phyloP scores from a whole-genome alignment of 2,888 invertebrate genomes.

The Macrophya annulata region DNA sequence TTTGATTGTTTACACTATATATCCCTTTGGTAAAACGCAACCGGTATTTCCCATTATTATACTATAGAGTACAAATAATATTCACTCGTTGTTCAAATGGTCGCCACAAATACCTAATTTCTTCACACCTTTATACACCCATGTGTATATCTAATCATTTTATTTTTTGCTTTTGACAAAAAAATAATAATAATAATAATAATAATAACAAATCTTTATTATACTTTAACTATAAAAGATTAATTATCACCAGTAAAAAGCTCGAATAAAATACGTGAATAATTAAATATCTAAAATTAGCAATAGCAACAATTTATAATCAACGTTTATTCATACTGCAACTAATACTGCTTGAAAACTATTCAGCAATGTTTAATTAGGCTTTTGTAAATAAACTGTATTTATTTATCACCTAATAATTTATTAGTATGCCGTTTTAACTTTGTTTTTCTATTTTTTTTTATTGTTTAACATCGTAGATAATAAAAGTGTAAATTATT shows the following conservation, averaged over 20 bases:
- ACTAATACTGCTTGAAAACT: conserved; percentile 22
- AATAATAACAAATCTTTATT: no score
- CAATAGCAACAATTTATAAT: neutral
- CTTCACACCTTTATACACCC: no score
- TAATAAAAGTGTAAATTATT: neutral
- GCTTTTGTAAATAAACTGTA: neutral
- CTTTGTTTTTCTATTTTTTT: no score
- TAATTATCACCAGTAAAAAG: neutral
- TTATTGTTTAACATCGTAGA: neutral
- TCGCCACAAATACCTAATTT: neutral
- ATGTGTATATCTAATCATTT: neutral
- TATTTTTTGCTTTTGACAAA: neutral
- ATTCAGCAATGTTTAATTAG: neutral
- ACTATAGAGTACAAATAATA: conserved; percentile 8
- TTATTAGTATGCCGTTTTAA: no score
- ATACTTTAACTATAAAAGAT: no score
- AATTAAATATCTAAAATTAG: neutral
- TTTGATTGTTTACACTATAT: conserved; percentile 39
- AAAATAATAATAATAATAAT: neutral
- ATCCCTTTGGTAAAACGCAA: conserved; percentile 42
- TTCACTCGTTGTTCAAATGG: conserved; percentile 3
- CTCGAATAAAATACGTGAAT: neutral
- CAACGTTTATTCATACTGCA: neutral
- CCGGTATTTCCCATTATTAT: neutral
- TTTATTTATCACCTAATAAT: no score